A percentile compares a stretch with the other conserved stretches of the same genome.
phyloP scores from a whole-genome alignment of 2,888 invertebrate species.

The Ashinkailepas kermadecensis region DNA sequence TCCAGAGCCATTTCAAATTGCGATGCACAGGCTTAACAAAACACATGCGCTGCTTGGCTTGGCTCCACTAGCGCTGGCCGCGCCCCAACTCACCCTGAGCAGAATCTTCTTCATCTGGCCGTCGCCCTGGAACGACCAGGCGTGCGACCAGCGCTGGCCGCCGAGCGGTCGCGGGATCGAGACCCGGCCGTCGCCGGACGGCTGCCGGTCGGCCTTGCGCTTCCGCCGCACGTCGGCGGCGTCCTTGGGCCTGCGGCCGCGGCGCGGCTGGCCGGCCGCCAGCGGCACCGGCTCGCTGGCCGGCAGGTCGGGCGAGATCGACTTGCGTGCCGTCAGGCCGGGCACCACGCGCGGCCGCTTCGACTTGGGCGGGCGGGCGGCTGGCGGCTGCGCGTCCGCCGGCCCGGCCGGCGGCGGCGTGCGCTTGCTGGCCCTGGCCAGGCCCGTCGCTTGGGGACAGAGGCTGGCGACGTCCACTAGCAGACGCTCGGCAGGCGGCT shows the following conservation, averaged over 20 bases:
- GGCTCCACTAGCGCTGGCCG: too few species aligned
- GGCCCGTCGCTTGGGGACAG: background rate
- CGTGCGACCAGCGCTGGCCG: slow-evolving; percentile 52
- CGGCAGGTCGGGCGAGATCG: slow-evolving; percentile 26
- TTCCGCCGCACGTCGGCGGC: slow-evolving; percentile 22
- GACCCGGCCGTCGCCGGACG: slow-evolving; percentile 74
- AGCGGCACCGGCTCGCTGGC: slow-evolving; percentile 6
- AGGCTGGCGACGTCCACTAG: slow-evolving; percentile 7
- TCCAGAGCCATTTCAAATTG: too few species aligned
- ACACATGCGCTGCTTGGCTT: too few species aligned
- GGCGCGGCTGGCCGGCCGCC: background rate
- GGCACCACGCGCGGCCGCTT: slow-evolving; percentile 11
- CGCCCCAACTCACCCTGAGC: slow-evolving; percentile 62
- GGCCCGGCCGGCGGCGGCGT: background rate
- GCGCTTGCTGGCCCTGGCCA: background rate
- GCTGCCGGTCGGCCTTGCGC: slow-evolving; percentile 54
- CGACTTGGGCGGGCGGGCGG: background rate
- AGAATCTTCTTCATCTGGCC: slow-evolving; percentile 74
- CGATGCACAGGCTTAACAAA: too few species aligned
- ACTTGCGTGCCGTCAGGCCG: slow-evolving; percentile 18
- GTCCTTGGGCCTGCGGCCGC: slow-evolving; percentile 6
- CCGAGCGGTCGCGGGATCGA: background rate
- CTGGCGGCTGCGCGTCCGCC: background rate
- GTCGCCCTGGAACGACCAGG: slow-evolving; percentile 86
- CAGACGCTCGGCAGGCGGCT: background rate